Percentiles rank a stretch among this genome's conserved stretches.
These are phyloP conservation scores for Copidosoma aretas DNA, from an alignment of 2,888 invertebrate species.

Conservation along the genomic window DNA sequence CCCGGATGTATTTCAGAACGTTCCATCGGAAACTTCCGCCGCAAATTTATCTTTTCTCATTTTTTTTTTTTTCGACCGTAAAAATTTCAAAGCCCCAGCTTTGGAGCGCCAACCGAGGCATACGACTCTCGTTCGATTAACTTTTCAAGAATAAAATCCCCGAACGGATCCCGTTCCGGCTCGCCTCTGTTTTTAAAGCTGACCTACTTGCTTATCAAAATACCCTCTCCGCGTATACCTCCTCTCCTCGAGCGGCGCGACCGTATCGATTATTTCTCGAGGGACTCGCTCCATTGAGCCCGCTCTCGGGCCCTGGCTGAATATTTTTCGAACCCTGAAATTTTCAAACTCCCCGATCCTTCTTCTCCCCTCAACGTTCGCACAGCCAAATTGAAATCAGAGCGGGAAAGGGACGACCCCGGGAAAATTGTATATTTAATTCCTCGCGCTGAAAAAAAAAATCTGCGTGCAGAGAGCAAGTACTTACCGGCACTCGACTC, in stretches of 20 bases:
- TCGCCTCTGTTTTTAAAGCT: slow-evolving; percentile 8
- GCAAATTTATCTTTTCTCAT: too few relatives aligned
- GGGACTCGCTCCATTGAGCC: not conserved
- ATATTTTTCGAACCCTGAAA: not conserved
- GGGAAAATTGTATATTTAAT: not conserved
- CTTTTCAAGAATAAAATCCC: slow-evolving; percentile 11
- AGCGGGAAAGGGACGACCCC: too few relatives aligned
- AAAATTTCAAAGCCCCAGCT: too few relatives aligned
- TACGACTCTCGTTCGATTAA: slow-evolving; percentile 11
- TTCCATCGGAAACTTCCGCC: too few relatives aligned
- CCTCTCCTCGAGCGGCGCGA: not conserved
- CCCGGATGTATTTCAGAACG: too few relatives aligned
- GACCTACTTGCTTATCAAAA: slow-evolving; percentile 16
- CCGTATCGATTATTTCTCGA: slow-evolving; percentile 13
- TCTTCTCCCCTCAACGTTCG: not conserved
- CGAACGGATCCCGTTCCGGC: slow-evolving; percentile 7
- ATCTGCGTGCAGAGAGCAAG: not conserved
- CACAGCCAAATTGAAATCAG: not conserved
- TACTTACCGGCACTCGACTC: not conserved
- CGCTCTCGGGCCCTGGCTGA: not conserved
- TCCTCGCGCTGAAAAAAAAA: not conserved
- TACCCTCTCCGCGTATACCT: not conserved
- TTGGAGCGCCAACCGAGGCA: not conserved
- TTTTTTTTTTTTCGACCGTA: too few relatives aligned
- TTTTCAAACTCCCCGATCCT: not conserved